Base-by-base conservation (phyloP, 2,888 invertebrate genomes). In the Rhagophthalmus giganteus region DNA sequence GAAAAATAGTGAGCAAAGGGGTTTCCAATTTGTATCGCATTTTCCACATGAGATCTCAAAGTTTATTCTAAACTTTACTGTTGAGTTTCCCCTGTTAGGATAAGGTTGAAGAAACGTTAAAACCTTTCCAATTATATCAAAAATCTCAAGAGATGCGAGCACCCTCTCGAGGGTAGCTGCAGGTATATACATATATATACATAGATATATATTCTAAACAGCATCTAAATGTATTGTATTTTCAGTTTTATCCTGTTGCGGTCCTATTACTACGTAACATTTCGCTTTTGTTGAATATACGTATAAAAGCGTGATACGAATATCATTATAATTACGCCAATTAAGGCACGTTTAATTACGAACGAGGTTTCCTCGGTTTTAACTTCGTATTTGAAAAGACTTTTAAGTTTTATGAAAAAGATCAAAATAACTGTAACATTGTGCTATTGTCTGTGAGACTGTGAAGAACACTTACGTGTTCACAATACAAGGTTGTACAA, bases 401-500 rank as follows among this genome's bases (percentile, higher is more conserved):
- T n/a, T n/a, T n/a, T n/a, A 31, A 16, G 20, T 8, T 13, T 20
- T 26, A 15, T 33, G n/a, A 26, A 42, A 39, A 39, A 37, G 37
- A 30, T 37, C 16, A 41, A 49, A 41, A 49, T 37, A 38, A 49
- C 41, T 41, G 49, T 38, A 42, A 49, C 42, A 49, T 49, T 42
- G 42, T 28, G 37, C 59, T 56, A 58, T 62, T 61, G 62, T 62
- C 59, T 57, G 58, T 49, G 52, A 60, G 59, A 58, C 57, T 60
- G 58, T 54, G 57, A 57, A 60, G 63, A 64, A 65, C 64, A 65
- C 65, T 65, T 62, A 65, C 63, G 62, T 69, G 64, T 68, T 61
- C 58, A 71, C 67, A 70, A 70, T 68, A 64, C 66, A 67, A 66
- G 62, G 60, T 63, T 63, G 58, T 63, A 68, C 68, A 71, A 71